A percentile compares a stretch with the other conserved stretches of the same genome.
Conservation (phyloP, 2,888 invertebrate species). For the Lasioglossum villosulum region DNA sequence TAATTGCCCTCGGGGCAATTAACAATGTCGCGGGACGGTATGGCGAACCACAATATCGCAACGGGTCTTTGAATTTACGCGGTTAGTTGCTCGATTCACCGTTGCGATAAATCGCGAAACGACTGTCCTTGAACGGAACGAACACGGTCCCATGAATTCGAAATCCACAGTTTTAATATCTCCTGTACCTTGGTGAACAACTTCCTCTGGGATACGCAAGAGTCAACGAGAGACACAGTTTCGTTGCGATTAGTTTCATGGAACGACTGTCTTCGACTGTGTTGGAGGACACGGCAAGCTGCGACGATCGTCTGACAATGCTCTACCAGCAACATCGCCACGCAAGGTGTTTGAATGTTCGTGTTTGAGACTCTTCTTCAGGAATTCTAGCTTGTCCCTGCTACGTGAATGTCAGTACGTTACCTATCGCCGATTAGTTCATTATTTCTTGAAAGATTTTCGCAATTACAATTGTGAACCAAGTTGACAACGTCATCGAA, state of each 20-base stretch:
- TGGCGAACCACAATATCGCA: not conserved
- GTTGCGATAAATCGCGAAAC: not conserved
- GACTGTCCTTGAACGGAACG: not conserved
- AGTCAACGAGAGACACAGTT: not conserved
- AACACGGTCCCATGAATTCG: conserved; percentile 5
- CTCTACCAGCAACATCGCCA: not conserved
- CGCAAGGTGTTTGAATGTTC: not conserved
- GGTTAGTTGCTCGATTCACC: not conserved
- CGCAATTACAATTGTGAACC: not conserved
- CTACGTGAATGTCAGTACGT: not conserved
- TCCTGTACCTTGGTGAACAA: not conserved
- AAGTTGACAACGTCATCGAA: not conserved
- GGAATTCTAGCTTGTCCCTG: not conserved
- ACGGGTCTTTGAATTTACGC: not conserved
- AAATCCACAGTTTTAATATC: not conserved
- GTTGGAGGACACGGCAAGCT: not conserved
- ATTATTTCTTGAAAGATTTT: too few relatives aligned
- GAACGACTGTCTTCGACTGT: not conserved
- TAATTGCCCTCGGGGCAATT: conserved; percentile 62
- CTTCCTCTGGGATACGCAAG: not conserved
- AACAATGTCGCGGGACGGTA: conserved; percentile 37
- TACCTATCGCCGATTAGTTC: not conserved
- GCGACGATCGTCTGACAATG: not conserved
- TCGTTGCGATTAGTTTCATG: not conserved
- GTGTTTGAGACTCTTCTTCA: not conserved